Evolutionary conservation across 2,888 invertebrate species (phyloP), one percentile per base, ranked within the genome.

Genomic region (Serrognathus titanus): DNA sequence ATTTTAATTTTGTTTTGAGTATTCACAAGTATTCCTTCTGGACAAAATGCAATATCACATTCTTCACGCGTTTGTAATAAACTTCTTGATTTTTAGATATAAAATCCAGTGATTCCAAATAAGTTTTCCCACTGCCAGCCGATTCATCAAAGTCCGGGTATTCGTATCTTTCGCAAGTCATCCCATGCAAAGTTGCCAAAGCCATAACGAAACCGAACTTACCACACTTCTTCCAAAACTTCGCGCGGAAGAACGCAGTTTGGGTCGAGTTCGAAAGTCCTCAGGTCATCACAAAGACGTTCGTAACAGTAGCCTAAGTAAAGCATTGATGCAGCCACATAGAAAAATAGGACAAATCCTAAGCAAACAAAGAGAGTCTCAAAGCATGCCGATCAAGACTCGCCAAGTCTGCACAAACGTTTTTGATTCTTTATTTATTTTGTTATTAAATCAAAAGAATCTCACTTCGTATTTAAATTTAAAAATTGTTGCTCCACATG

Each of bases 401-500:
- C 8, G 51, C 48, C 38, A 56, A 35, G 8, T 56, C 24, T 31
- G 7, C 24, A 31, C 24, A 31, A 31, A 7, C 40, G 7, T 7
- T 7, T 7, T 13, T 7, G 40, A 1, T 13, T 11, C 24, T 31
- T 31, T 31, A 5, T 31, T 31, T 46, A 39, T 39, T 39, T 11
- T 39, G n/a, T n/a, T 39, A n/a, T 16, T 12, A 35, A 8, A 35
- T 40, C 9, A 20, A 35, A 36, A 43, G n/a, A 2, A 20, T 38
- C 54, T 41, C 16, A 54, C 55, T 47, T 47, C 40, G 12, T 51
- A 51, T 39, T 51, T 51, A 46, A 56, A 56, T 11, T n/a, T n/a
- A n/a, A 56, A 35, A 6, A 56, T 56, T 56, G 24, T 56, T 56
- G 37, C 51, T 11, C 56, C 56, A 56, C 13, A 51, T 31, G 37